Base-by-base conservation (phyloP, 2,888 invertebrate species). In the Cantharis rustica region DNA sequence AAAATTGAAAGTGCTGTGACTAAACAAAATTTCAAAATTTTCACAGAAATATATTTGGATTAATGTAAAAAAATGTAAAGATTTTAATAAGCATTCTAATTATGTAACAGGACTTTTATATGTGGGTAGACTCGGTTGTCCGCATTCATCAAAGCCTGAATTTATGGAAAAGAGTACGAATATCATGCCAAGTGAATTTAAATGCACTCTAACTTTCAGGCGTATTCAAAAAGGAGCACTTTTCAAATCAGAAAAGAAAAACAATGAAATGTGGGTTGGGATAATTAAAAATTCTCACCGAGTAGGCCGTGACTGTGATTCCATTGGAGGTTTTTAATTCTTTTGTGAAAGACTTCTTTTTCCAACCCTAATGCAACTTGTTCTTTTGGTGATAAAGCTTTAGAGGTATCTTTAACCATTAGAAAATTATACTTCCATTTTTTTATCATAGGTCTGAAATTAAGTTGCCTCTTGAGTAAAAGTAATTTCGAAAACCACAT, bases 241-340 rank as follows among this genome's bases (percentile, higher is more conserved):
- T 86, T 86, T 84, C 83, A 84, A 85, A 86, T 85, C 85, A 83
- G 81, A 81, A 83, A 84, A 84, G 83, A 85, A 86, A 88, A 87
- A 88, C 87, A 88, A 87, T 86, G 86, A 82, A 82, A 80, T 84
- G 87, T 87, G 87, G 88, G 88, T 85, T 84, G 88, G 87, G 83
- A 85, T 88, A 88, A 88, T 88, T 88, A 88, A 88, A 88, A 88
- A 87, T 88, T 87, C 87, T 83, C 85, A 83, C 83, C 79, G 80
- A 81, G 82, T 81, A 82, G 83, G 83, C 82, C 80, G 83, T 82
- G 79, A 81, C 83, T 79, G 83, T 79, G 79, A 81, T 84, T 84
- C 82, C 82, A 86, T 86, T 86, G 86, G 86, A 82, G 80, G 78
- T 81, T 80, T 81, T 77, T 79, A 72, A 72, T 75, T 69, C 78